Conservation (phyloP, 1,140 invertebrate species). For the Hycleus phaleratus region DNA sequence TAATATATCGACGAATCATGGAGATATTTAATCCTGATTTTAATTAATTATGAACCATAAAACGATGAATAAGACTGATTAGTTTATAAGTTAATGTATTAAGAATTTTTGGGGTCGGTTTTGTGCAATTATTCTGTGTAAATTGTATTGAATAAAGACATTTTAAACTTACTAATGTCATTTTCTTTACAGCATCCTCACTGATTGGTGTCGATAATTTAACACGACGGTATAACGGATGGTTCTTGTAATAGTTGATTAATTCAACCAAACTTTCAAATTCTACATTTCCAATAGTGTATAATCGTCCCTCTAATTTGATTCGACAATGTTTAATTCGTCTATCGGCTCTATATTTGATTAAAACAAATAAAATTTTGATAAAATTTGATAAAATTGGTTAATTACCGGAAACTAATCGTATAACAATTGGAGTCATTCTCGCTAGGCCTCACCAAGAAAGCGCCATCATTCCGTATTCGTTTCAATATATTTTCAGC, state of each 20-base stretch:
- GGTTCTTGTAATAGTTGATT: conserved; percentile 82
- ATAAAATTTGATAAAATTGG: no score
- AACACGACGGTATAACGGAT: conserved; percentile 84
- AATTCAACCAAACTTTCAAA: conserved; percentile 93
- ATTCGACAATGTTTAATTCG: conserved; percentile 95
- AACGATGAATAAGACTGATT: conserved; percentile 4
- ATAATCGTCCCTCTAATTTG: conserved; percentile 82
- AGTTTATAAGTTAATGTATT: neutral
- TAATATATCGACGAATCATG: neutral
- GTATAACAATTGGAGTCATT: conserved; percentile 79
- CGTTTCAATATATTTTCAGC: conserved; percentile 82
- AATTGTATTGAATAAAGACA: conserved; percentile 6
- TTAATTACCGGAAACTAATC: conserved; percentile 82
- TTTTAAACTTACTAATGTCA: conserved; percentile 54
- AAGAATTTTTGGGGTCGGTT: conserved; percentile 23
- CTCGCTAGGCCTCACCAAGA: conserved; percentile 81
- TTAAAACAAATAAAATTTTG: no score
- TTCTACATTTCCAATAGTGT: conserved; percentile 79
- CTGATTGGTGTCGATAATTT: conserved; percentile 75
- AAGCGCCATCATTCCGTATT: conserved; percentile 81
- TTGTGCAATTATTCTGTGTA: conserved; percentile 27
- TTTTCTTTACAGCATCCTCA: conserved; percentile 60
- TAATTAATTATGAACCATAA: neutral
- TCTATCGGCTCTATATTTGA: conserved; percentile 66
- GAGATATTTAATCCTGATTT: neutral